Conservation (phyloP, 2,113 vertebrate species). For the Oryzias celebensis region DNA sequence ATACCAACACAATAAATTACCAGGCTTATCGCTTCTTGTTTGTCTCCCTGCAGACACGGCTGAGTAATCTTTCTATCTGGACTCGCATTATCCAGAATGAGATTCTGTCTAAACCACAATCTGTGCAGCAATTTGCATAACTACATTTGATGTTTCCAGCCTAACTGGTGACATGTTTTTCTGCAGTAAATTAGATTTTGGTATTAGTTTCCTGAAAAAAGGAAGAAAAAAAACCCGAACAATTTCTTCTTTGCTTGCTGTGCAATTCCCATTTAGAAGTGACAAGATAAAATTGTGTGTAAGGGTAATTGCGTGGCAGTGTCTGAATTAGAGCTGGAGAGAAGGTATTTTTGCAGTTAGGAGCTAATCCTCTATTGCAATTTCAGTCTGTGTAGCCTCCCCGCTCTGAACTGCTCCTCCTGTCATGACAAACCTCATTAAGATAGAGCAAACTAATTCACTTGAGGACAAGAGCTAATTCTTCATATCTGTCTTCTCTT, state of each 20-base stretch:
- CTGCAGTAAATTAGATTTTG: conserved; percentile 69
- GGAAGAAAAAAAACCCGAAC: conserved; percentile 5
- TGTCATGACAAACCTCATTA: conserved; percentile 73
- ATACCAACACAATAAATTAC: conserved; percentile 67
- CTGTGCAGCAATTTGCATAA: conserved; percentile 58
- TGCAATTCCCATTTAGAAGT: conserved; percentile 60
- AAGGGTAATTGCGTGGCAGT: conserved; percentile 60
- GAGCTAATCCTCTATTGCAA: conserved; percentile 59
- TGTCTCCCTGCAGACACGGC: conserved; percentile 49
- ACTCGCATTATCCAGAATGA: conserved; percentile 53
- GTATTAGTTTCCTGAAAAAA: conserved; percentile 50
- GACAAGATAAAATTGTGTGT: conserved; percentile 65
- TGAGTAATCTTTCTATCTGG: conserved; percentile 62
- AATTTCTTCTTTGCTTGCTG: conserved; percentile 27
- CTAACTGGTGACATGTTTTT: conserved; percentile 54
- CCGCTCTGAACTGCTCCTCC: conserved; percentile 52
- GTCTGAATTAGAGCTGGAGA: conserved; percentile 45
- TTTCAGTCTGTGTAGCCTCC: conserved; percentile 68
- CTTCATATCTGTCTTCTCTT: conserved; percentile 48
- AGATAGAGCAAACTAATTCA: conserved; percentile 72
- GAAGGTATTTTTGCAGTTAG: conserved; percentile 54
- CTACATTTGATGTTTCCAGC: conserved; percentile 53
- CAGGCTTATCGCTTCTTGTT: conserved; percentile 55
- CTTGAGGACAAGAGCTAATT: conserved; percentile 65
- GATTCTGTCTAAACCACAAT: conserved; percentile 63